Evolutionary conservation across 2,888 invertebrate genomes (phyloP), one percentile per base, ranked within the genome.

Genomic region (Lymantria monacha): DNA sequence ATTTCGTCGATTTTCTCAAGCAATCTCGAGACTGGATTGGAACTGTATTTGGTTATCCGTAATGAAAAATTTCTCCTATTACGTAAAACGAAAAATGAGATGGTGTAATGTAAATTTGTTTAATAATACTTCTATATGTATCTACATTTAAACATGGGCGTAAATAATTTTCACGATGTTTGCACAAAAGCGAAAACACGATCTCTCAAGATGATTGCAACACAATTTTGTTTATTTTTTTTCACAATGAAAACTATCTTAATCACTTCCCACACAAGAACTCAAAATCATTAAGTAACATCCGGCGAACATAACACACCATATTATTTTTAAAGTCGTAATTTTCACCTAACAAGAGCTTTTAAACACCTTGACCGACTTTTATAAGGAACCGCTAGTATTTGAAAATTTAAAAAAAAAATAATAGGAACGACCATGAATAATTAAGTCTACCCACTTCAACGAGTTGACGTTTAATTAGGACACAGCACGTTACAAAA

Each of bases 111-210:
- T 22, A 22, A 5, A 22, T 22, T 22, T 22, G 22, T n/a, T n/a
- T n/a, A n/a, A n/a, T 22, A 22, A 22, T 5, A 22, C 3, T 22
- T 22, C 22, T 22, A 22, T n/a, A n/a, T 22, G 22, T 22, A 22
- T 5, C 22, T 22, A 22, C 22, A 3, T 22, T 22, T 3, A 22
- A 22, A 22, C 38, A 44, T 62, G 44, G 51, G 69, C 73, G 69
- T 68, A 53, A 63, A 58, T 48, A 58, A 63, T 69, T 67, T 62
- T 69, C 70, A 59, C 55, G 57, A 65, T 57, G 69, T 69, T 62
- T 66, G 66, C 74, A 75, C 77, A 81, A 81, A 85, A 85, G 87
- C 83, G 87, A 88, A 87, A 86, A 81, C 80, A 74, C 62, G 78
- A 83, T 85, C 80, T 85, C 81, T 70, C 83, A 81, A 73, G 69